phyloP scores from a whole-genome alignment of 2,113 vertebrate species.

The Rana temporaria region DNA sequence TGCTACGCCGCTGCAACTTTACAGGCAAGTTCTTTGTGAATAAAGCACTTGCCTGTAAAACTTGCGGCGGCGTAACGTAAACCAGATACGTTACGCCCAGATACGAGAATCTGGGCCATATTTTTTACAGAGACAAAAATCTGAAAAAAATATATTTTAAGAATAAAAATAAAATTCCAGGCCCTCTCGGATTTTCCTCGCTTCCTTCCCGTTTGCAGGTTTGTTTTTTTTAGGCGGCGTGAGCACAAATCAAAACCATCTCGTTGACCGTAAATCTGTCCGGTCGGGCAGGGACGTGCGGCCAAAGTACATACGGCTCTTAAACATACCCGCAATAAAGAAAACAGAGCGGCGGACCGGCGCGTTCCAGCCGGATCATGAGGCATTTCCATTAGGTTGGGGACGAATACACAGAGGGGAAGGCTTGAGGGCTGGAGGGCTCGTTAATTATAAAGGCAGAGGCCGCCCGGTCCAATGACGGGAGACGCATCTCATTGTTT shows the following conservation, averaged over 20 bases:
- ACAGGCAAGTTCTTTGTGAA: too few species aligned
- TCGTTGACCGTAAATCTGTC: conserved; percentile 51
- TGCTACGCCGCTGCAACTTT: too few species aligned
- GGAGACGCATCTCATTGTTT: too few species aligned
- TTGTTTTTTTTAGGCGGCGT: conserved; percentile 30
- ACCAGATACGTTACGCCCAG: too few species aligned
- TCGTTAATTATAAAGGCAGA: conserved; percentile 52
- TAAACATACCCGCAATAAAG: conserved; percentile 51
- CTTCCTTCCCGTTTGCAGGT: conserved; percentile 11
- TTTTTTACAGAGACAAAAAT: too few species aligned
- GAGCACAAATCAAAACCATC: conserved; percentile 45
- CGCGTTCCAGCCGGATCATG: conserved; percentile 50
- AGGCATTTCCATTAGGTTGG: conserved; percentile 33
- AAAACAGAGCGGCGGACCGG: conserved; percentile 32
- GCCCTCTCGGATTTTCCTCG: conserved; percentile 24
- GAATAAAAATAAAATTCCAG: not conserved
- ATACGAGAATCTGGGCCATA: too few species aligned
- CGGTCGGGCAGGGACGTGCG: not conserved
- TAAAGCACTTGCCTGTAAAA: too few species aligned
- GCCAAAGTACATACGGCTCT: conserved; percentile 47
- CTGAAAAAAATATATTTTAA: too few species aligned
- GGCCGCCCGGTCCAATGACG: conserved; percentile 14
- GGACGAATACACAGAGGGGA: conserved; percentile 43
- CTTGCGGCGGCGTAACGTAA: too few species aligned
- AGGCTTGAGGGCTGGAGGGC: conserved; percentile 19